phyloP scores from a whole-genome alignment of 1,140 invertebrate species.

The Anagrus nilaparvatae region DNA sequence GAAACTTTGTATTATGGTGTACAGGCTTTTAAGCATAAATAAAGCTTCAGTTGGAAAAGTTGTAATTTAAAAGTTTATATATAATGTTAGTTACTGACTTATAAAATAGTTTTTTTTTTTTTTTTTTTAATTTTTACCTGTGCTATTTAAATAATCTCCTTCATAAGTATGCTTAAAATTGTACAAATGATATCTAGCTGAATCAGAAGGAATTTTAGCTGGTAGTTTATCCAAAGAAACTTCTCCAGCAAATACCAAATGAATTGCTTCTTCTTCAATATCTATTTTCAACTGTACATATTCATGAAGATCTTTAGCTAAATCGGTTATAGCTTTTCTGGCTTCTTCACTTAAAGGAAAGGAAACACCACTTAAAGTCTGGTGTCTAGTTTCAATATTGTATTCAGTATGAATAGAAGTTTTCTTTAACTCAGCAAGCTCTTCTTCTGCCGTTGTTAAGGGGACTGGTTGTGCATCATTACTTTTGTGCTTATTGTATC shows the following conservation, averaged over 20 bases:
- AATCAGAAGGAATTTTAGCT: slow-evolving; percentile 67
- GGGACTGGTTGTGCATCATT: slow-evolving; percentile 75
- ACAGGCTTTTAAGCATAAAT: too few relatives aligned
- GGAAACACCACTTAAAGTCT: slow-evolving; percentile 81
- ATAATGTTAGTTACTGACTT: neutral
- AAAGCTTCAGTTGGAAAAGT: too few relatives aligned
- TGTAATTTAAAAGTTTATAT: too few relatives aligned
- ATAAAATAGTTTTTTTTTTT: neutral
- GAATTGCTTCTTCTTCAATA: slow-evolving; percentile 65
- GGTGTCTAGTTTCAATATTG: slow-evolving; percentile 74
- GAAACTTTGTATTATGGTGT: too few relatives aligned
- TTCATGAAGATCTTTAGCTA: slow-evolving; percentile 54
- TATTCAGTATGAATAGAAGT: slow-evolving; percentile 69
- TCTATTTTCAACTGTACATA: slow-evolving; percentile 74
- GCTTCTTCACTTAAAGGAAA: slow-evolving; percentile 87
- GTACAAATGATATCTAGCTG: slow-evolving; percentile 86
- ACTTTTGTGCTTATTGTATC: slow-evolving; percentile 70
- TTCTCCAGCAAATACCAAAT: slow-evolving; percentile 55
- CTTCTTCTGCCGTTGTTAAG: slow-evolving; percentile 80
- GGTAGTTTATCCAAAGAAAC: slow-evolving; percentile 53
- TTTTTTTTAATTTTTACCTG: slow-evolving; percentile 50
- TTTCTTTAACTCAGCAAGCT: slow-evolving; percentile 69
- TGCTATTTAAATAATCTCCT: slow-evolving; percentile 75
- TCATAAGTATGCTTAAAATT: slow-evolving; percentile 87
- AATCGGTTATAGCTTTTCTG: slow-evolving; percentile 58